A percentile compares a stretch with the other conserved stretches of the same genome.
Conservation (phyloP, 2,113 vertebrate species). For the Baryphthengus martii region DNA sequence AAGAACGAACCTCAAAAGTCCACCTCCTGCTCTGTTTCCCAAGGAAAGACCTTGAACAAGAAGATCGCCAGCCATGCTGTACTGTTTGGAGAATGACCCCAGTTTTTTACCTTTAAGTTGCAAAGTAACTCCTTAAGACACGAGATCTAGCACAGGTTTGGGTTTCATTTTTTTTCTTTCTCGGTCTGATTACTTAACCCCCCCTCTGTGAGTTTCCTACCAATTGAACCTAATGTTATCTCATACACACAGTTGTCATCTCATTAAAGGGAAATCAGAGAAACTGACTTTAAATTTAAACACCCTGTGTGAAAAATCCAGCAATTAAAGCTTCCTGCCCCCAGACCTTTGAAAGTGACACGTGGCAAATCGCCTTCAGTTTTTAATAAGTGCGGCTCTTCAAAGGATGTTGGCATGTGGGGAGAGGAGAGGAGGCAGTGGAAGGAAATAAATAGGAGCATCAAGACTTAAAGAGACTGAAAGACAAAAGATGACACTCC, state of each 20-base stretch:
- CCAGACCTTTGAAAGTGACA: conserved; percentile 61
- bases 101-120: conserved; percentile 45
- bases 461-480: not conserved
- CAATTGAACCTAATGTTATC: conserved; percentile 82
- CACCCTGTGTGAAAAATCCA: conserved; percentile 77
- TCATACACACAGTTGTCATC: conserved; percentile 78
- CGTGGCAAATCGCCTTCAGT: conserved; percentile 67
- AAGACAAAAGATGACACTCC: not conserved
- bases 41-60: not conserved
- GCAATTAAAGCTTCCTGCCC: conserved; percentile 80
- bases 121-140: conserved; percentile 77
- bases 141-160: not conserved
- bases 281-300: conserved; percentile 87
- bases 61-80: not conserved
- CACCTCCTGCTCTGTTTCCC: not conserved
- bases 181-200: conserved; percentile 84
- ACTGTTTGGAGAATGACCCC: not conserved
- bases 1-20: not conserved
- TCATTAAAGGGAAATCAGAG: conserved; percentile 94
- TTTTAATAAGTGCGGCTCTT: conserved; percentile 12
- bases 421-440: not conserved
- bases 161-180: conserved; percentile 13
- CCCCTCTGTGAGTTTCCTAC: conserved; percentile 73
- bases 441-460: not conserved
- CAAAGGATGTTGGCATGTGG: not conserved